phyloP scores from a whole-genome alignment of 2,113 vertebrate species.

The Morone saxatilis region DNA sequence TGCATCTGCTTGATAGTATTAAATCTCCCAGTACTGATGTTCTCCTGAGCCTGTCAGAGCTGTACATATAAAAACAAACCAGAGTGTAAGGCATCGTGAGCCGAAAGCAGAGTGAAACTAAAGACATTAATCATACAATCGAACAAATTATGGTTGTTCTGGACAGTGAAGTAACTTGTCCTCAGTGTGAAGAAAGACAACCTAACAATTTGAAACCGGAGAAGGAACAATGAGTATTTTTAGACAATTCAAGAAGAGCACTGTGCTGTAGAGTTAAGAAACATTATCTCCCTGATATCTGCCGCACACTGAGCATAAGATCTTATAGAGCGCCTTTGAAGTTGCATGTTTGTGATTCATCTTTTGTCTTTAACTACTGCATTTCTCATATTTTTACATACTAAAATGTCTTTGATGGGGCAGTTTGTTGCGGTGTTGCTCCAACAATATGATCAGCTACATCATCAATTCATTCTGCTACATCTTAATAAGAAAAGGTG shows the following conservation, averaged over 20 bases:
- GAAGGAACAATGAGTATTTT: background rate
- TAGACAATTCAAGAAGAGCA: background rate
- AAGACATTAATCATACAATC: background rate
- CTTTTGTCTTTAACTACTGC: too few relatives aligned
- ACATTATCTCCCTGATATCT: background rate
- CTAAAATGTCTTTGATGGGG: too few relatives aligned
- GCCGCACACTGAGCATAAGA: background rate
- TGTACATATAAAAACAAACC: background rate
- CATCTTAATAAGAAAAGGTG: background rate
- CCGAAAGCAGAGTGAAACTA: background rate
- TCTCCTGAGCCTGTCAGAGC: background rate
- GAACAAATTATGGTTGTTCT: background rate
- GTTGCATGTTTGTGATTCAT: too few relatives aligned
- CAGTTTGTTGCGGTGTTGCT: background rate
- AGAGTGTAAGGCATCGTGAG: slow-evolving; percentile 38
- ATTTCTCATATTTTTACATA: too few relatives aligned
- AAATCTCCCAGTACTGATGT: background rate
- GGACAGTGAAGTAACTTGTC: background rate
- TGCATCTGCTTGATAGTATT: background rate
- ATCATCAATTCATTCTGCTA: background rate
- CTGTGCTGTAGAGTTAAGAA: background rate
- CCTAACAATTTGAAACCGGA: background rate
- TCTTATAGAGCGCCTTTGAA: background rate
- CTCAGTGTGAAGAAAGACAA: background rate
- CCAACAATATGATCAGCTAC: background rate